Evolutionary conservation across 1,140 invertebrate genomes (phyloP).

Genomic region (Cotesia typhae): DNA sequence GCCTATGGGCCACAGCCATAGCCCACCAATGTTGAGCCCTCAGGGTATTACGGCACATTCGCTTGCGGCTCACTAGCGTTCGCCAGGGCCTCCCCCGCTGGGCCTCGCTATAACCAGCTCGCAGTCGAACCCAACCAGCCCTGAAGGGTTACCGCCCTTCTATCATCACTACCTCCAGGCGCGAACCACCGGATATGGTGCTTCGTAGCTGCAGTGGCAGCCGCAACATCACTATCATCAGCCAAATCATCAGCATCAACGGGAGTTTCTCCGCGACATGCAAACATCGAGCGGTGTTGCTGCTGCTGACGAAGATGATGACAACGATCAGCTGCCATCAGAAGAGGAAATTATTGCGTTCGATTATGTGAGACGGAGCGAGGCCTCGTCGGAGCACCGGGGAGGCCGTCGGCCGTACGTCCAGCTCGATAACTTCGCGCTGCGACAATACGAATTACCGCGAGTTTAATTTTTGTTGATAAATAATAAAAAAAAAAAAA

Average conservation of each 20-base stretch:
- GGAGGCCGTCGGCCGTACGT: slow-evolving; percentile 52
- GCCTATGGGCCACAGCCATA: slow-evolving; percentile 83
- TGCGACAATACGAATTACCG: slow-evolving; percentile 27
- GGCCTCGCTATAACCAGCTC: slow-evolving; percentile 64
- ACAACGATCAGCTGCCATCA: slow-evolving; percentile 31
- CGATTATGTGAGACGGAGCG: slow-evolving; percentile 38
- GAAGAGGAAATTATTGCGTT: slow-evolving; percentile 28
- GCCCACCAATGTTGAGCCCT: slow-evolving; percentile 83
- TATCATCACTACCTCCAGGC: slow-evolving; percentile 65
- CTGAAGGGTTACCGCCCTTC: slow-evolving; percentile 59
- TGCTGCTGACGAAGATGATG: slow-evolving; percentile 30
- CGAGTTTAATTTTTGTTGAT: slow-evolving; percentile 14
- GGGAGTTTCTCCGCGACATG: not conserved
- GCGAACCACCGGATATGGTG: slow-evolving; percentile 57
- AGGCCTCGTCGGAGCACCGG: slow-evolving; percentile 52
- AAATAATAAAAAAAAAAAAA: not conserved
- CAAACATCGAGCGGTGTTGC: too few relatives aligned
- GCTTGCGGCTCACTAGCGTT: slow-evolving; percentile 89
- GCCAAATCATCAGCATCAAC: slow-evolving; percentile 32
- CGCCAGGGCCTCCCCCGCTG: slow-evolving; percentile 71
- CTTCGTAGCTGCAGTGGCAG: slow-evolving; percentile 57
- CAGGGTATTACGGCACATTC: slow-evolving; percentile 82
- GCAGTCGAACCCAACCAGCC: slow-evolving; percentile 55
- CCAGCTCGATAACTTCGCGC: slow-evolving; percentile 30
- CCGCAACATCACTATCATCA: slow-evolving; percentile 31